Percentiles rank a stretch among this genome's conserved stretches.
These are phyloP conservation scores for Parelbella ahira DNA, from an alignment of 2,888 invertebrate genomes.

Conservation along the genomic window DNA sequence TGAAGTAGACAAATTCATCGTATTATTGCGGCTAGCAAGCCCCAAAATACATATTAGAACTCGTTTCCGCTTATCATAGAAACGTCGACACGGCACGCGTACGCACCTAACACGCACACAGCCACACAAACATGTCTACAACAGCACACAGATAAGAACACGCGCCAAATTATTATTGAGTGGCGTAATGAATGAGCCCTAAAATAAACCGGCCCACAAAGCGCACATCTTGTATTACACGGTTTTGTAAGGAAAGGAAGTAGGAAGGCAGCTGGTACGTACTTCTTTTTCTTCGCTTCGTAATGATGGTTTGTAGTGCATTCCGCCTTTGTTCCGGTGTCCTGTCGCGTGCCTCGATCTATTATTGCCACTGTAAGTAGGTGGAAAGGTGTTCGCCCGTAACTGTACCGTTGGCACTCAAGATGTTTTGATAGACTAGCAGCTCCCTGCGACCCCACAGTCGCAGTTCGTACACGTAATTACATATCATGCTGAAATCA, in stretches of 20 bases:
- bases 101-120: constrained; percentile 38
- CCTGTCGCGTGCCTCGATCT: constrained; percentile 70
- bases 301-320: constrained; percentile 77
- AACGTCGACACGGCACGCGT: constrained; percentile 37
- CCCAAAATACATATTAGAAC: constrained; percentile 27
- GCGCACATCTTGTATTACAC: constrained; percentile 73
- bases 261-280: constrained; percentile 73
- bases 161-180: constrained; percentile 65
- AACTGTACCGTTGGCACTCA: constrained; percentile 64
- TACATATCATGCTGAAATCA: too few species aligned
- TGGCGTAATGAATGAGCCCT: constrained; percentile 71
- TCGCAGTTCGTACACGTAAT: too few species aligned
- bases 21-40: constrained; percentile 7
- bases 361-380: constrained; percentile 62
- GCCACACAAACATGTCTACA: constrained; percentile 35
- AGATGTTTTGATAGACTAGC: constrained; percentile 67
- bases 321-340: constrained; percentile 63
- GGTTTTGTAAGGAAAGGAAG: constrained; percentile 72
- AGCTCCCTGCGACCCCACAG: too few species aligned
- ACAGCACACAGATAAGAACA: constrained; percentile 68
- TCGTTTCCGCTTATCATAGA: constrained; percentile 40
- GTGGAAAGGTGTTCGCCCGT: constrained; percentile 71
- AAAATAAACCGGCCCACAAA: constrained; percentile 66
- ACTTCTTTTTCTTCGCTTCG: constrained; percentile 64
- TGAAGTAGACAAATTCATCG: too few species aligned